phyloP scores from a whole-genome alignment of 1,140 invertebrate species.

The Euglossa dilemma region DNA sequence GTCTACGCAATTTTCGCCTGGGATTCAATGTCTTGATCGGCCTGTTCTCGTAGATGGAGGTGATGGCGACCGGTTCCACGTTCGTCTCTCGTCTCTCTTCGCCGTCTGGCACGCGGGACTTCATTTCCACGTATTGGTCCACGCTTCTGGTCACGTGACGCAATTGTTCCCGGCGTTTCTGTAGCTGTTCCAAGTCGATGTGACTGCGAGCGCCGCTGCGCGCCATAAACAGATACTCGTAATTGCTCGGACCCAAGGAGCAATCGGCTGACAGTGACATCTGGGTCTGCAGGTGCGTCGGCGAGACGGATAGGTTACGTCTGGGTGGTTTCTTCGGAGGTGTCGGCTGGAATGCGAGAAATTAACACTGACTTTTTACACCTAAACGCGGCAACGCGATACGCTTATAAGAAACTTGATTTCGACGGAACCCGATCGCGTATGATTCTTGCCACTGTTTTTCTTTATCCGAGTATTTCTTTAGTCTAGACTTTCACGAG shows the following conservation, averaged over 20 bases:
- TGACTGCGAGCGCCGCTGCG: conserved; percentile 84
- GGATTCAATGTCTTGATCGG: conserved; percentile 89
- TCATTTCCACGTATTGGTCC: conserved; percentile 90
- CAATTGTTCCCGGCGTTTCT: conserved; percentile 83
- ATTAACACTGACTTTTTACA: background rate
- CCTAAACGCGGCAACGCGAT: too few species aligned
- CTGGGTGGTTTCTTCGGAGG: conserved; percentile 94
- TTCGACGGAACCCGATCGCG: background rate
- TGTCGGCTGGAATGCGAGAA: conserved; percentile 86
- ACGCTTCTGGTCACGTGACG: conserved; percentile 87
- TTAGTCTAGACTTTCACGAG: too few species aligned
- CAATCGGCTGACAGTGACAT: conserved; percentile 84
- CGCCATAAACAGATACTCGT: conserved; percentile 86
- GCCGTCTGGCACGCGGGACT: conserved; percentile 82
- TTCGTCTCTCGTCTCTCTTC: conserved; percentile 78
- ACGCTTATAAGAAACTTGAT: background rate
- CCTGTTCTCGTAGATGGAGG: conserved; percentile 88
- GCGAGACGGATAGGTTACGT: conserved; percentile 92
- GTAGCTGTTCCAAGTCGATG: conserved; percentile 87
- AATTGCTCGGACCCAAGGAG: conserved; percentile 81
- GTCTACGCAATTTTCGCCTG: conserved; percentile 86
- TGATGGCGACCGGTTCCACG: conserved; percentile 87
- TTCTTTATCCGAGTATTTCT: too few species aligned
- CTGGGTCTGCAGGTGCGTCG: conserved; percentile 85
- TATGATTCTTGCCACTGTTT: too few species aligned